phyloP scores from a whole-genome alignment of 2,113 vertebrate genomes.

The Chrysemys picta region DNA sequence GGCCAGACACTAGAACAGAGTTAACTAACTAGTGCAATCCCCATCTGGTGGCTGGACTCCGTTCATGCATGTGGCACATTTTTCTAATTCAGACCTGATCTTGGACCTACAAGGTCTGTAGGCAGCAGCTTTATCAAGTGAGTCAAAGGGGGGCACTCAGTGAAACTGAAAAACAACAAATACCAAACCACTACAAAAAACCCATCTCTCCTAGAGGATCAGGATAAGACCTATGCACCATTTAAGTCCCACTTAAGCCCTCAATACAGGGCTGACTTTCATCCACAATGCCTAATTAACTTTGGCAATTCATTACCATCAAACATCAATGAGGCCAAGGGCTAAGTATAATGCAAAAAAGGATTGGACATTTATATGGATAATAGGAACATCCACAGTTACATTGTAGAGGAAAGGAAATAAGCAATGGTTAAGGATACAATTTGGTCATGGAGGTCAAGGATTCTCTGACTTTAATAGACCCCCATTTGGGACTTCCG shows the following conservation, averaged over 20 bases:
- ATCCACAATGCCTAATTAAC: not conserved
- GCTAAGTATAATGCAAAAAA: not conserved
- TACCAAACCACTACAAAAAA: not conserved
- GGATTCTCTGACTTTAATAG: not conserved
- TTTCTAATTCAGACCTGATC: not conserved
- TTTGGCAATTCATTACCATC: not conserved
- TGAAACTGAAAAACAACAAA: not conserved
- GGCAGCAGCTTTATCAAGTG: not conserved
- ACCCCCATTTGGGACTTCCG: not conserved
- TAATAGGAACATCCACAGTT: not conserved
- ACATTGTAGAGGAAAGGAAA: not conserved
- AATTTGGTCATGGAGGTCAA: not conserved
- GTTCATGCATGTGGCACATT: not conserved
- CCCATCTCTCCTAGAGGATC: not conserved
- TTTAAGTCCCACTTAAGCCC: not conserved
- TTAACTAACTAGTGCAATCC: not conserved
- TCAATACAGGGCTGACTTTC: not conserved
- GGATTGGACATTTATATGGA: not conserved
- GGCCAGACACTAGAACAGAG: not conserved
- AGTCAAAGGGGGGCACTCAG: not conserved
- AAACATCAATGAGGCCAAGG: not conserved
- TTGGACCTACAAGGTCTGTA: accelerated
- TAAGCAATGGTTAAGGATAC: not conserved
- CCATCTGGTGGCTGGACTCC: not conserved
- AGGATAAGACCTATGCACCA: not conserved